Evolutionary conservation across 2,113 vertebrate genomes (phyloP).

Genomic region (Gavia stellata): DNA sequence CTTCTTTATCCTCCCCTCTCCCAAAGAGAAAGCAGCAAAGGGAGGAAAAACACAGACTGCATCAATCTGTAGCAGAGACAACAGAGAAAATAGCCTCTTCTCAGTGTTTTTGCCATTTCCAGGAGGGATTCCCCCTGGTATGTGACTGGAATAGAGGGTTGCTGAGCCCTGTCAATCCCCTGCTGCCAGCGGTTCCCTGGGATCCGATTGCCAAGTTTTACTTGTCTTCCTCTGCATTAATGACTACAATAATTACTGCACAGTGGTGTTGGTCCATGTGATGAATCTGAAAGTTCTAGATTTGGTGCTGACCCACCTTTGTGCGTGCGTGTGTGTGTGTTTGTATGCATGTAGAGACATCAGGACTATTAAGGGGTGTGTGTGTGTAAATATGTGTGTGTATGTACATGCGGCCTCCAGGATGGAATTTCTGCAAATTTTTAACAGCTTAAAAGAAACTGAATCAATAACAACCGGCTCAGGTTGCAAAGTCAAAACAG

Average conservation of each 20-base stretch:
- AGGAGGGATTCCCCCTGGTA: not conserved
- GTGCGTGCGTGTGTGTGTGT: too few relatives aligned
- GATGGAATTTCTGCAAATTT: not conserved
- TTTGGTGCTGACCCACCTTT: not conserved
- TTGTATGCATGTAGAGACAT: not conserved
- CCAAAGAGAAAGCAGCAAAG: not conserved
- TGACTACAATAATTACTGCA: not conserved
- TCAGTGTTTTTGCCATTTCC: not conserved
- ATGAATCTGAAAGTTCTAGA: not conserved
- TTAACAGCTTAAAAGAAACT: not conserved
- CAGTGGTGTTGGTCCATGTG: fast-evolving
- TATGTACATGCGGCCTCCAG: fast-evolving
- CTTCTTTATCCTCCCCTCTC: not conserved
- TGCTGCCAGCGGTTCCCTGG: not conserved
- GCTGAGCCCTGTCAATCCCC: not conserved
- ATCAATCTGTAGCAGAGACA: not conserved
- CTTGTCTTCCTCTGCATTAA: not conserved
- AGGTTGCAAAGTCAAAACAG: not conserved
- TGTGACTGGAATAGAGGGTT: not conserved
- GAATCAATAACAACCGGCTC: fast-evolving
- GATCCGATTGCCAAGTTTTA: too few relatives aligned
- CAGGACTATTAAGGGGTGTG: not conserved
- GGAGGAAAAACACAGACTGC: not conserved
- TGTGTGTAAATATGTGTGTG: too few relatives aligned
- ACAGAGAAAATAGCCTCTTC: not conserved